phyloP scores from a whole-genome alignment of 2,888 invertebrate genomes.

The Acleris laterana region DNA sequence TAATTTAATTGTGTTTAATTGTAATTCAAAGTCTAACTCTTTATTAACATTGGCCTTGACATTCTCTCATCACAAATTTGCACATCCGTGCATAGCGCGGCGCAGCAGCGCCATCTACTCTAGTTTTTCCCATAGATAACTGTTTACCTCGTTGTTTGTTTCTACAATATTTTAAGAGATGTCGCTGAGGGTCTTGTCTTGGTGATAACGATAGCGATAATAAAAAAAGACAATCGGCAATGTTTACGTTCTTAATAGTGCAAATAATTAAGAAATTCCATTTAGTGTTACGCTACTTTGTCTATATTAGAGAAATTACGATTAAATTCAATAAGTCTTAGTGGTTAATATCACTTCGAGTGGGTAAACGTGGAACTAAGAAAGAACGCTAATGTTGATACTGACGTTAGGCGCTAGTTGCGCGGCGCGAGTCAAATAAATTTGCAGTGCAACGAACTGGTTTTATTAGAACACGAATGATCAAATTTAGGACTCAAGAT shows the following conservation, averaged over 20 bases:
- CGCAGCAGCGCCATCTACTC: slow-evolving; percentile 53
- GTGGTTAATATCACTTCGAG: neutral
- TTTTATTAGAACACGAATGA: slow-evolving; percentile 16
- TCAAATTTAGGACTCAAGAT: slow-evolving; percentile 12
- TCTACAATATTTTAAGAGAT: slow-evolving; percentile 15
- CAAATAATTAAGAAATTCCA: too few species aligned
- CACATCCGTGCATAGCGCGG: slow-evolving; percentile 56
- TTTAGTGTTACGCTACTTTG: too few species aligned
- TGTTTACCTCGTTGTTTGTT: slow-evolving; percentile 4
- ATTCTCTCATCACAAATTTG: slow-evolving; percentile 70
- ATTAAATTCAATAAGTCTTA: neutral
- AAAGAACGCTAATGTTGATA: slow-evolving; percentile 5
- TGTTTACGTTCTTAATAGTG: neutral
- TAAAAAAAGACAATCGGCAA: slow-evolving; percentile 1
- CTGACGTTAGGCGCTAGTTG: slow-evolving; percentile 12
- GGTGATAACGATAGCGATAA: slow-evolving; percentile 15
- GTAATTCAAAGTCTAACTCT: slow-evolving; percentile 34
- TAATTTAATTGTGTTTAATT: slow-evolving; percentile 1
- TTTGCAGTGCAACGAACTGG: slow-evolving; percentile 7
- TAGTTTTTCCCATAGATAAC: slow-evolving; percentile 23
- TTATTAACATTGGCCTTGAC: slow-evolving; percentile 76
- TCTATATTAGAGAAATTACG: too few species aligned
- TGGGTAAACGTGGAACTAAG: neutral
- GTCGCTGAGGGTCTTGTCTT: slow-evolving; percentile 17
- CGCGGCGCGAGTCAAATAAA: slow-evolving; percentile 7